Evolutionary conservation across 2,797 vertebrate genomes (phyloP), one percentile per base, ranked within the genome.

Genomic region (Sebastes ruberrimus): DNA sequence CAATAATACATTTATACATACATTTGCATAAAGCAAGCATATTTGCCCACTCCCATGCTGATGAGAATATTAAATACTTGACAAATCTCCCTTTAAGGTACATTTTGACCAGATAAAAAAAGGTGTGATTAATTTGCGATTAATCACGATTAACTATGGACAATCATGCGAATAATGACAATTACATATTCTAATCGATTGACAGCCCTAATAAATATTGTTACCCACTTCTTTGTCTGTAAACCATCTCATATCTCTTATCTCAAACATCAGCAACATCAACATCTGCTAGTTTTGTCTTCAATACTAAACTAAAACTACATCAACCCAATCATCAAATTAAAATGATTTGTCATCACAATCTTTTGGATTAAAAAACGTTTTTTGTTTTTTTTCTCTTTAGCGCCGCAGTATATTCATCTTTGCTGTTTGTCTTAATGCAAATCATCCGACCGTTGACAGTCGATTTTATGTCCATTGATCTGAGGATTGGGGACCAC

Each of bases 381-480:
- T 13, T 56, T 70, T 64, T 28, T 9, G 1, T 10, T 11, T 56
- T 65, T 63, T 27, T 16, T 27, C 38, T 71, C 61, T 74, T 3
- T 6, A 1, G 23, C 2, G 0, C 4, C 8, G 20, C 49, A 76
- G 63, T 46, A 23, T 49, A 74, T 85, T 70, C 20, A 5, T 69
- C 55, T 71, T 53, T 16, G 14, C 63, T 33, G 23, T 70, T 79
- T 71, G 61, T 78, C 32, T 20, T 11, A 27, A 79, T 79, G 67
- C 57, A 79, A 84, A 80, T 79, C 59, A 80, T 55, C 23, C 1
- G 25, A 61, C 88, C 56, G 64, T 67, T 87, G 56, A 20, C 72
- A 35, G 78, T 66, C 0, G 57, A 89, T 79, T 89, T 77, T 71
- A 20, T 74, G 72, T 73, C 75, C 62, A 82, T 82, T 23, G 81